Evolutionary conservation across 2,113 vertebrate genomes (phyloP).

Genomic region (Pampusana beccarii): DNA sequence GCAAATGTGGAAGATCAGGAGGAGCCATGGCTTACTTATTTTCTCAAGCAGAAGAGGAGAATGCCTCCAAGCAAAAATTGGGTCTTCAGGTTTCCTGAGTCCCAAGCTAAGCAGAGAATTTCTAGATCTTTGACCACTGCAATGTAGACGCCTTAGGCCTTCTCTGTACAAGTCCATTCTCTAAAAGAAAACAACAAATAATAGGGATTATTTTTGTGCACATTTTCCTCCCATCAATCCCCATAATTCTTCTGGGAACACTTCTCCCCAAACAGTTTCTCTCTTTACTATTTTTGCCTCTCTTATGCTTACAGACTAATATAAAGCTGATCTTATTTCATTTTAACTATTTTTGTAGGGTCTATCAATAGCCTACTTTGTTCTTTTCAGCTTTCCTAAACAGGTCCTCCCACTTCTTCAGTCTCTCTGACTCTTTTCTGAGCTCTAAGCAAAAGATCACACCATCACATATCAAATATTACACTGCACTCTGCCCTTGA

Average conservation of each 20-base stretch:
- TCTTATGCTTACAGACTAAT: neutral
- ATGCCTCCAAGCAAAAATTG: neutral
- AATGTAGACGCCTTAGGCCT: neutral
- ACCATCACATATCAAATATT: neutral
- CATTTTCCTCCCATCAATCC: neutral
- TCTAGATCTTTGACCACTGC: neutral
- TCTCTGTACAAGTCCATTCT: neutral
- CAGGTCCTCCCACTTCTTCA: neutral
- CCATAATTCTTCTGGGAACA: neutral
- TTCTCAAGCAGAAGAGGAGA: neutral
- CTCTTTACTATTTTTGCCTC: neutral
- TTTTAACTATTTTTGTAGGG: neutral
- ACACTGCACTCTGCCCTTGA: neutral
- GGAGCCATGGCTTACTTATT: neutral
- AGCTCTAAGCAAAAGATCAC: neutral
- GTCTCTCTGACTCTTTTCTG: neutral
- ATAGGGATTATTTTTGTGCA: neutral
- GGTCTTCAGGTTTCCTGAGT: neutral
- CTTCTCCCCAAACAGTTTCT: neutral
- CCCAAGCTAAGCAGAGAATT: neutral
- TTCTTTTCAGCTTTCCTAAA: neutral
- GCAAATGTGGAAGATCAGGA: neutral
- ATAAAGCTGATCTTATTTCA: neutral
- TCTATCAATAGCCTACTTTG: neutral
- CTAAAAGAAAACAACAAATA: neutral